Evolutionary conservation across 1,140 invertebrate species (phyloP).

Genomic region (Saccostrea glomerata): DNA sequence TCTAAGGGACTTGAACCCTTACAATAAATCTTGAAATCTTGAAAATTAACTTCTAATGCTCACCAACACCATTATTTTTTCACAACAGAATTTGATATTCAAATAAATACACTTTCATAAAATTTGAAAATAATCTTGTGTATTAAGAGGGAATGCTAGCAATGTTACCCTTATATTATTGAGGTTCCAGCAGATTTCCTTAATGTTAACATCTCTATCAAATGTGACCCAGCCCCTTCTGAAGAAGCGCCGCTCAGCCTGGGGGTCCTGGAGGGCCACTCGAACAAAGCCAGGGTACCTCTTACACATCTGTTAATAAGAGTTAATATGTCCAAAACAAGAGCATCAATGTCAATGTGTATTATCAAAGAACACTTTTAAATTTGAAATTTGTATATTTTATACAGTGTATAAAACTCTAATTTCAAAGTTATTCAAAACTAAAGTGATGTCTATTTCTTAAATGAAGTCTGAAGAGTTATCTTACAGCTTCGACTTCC

Average conservation of each 20-base stretch:
- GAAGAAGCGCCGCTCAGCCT: constrained; percentile 96
- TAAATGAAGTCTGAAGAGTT: not conserved
- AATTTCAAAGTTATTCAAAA: too few species aligned
- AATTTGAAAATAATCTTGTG: too few species aligned
- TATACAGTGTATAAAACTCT: too few species aligned
- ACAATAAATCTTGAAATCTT: too few species aligned
- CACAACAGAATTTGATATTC: too few species aligned
- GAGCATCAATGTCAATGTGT: too few species aligned
- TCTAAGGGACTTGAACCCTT: not conserved
- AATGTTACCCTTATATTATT: constrained; percentile 92
- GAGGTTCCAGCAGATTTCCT: constrained; percentile 99
- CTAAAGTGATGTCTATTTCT: not conserved
- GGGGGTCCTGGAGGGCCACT: constrained; percentile 97
- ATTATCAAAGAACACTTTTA: too few species aligned
- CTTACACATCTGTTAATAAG: constrained; percentile 89
- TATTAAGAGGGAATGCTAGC: too few species aligned
- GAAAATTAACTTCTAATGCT: too few species aligned
- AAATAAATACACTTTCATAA: too few species aligned
- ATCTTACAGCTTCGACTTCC: constrained; percentile 94
- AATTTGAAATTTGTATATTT: too few species aligned
- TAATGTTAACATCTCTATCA: constrained; percentile 97
- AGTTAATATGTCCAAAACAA: not conserved
- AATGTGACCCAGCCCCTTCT: constrained; percentile 99
- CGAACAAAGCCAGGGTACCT: constrained; percentile 97
- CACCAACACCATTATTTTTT: too few species aligned